These are phyloP conservation scores for Drosophila dunni DNA, from an alignment of 1,140 invertebrate species.

Conservation along the genomic window DNA sequence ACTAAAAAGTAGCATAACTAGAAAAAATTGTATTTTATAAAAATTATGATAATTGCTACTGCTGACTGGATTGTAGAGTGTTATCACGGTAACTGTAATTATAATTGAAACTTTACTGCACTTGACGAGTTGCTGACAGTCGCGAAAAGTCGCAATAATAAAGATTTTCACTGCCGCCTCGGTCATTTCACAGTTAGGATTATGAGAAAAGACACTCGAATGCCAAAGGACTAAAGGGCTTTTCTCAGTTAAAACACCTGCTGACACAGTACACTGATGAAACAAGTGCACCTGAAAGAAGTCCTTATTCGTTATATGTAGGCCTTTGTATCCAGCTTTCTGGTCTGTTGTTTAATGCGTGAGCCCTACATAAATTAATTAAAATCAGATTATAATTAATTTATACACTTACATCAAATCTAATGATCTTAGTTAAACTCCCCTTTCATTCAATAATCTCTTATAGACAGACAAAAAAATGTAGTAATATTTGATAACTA, in stretches of 20 bases:
- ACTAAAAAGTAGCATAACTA: no score
- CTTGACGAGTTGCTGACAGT: conserved; percentile 53
- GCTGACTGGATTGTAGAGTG: conserved; percentile 11
- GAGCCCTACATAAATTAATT: no score
- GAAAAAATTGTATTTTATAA: background rate
- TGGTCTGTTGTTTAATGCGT: no score
- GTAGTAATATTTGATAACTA: no score
- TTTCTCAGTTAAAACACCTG: conserved; percentile 28
- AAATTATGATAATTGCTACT: conserved; percentile 10
- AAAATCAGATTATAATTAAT: no score
- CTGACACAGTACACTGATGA: conserved; percentile 9
- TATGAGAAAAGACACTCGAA: conserved; percentile 20
- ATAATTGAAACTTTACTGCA: background rate
- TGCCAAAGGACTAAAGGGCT: background rate
- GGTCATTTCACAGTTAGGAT: conserved; percentile 7
- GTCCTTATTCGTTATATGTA: no score
- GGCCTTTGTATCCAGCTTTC: no score
- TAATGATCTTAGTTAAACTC: no score
- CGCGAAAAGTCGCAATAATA: conserved; percentile 42
- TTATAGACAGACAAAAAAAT: no score
- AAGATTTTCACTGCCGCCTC: conserved; percentile 28
- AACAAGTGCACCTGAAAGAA: no score
- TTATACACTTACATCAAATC: no score
- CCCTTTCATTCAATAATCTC: no score
- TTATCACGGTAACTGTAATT: conserved; percentile 16